Evolutionary conservation across 2,797 vertebrate genomes (phyloP), one percentile per base, ranked within the genome.

Genomic region (Pseudomugil tenellus): DNA sequence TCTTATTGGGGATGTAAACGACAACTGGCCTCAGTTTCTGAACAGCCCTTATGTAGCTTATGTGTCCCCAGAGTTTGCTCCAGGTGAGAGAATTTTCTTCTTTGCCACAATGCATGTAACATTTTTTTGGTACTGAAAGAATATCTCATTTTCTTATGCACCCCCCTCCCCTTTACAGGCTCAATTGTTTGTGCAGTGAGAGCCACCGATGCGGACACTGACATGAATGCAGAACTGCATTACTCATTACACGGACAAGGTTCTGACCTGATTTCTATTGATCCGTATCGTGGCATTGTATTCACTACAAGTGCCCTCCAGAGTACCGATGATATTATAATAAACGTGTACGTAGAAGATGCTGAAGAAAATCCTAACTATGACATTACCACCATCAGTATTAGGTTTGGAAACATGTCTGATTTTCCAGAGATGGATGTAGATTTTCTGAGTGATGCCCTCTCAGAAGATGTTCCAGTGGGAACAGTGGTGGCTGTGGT

Each of bases 31-130:
- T 1, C 84, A 90, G 69, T 94, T 95, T 77, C 73, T 91, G 59
- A 87, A 94, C 83, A 87, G 89, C 64, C 94, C 93, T 9, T 95
- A 93, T 76, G 91, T 94, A 68, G 92, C 93, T 23, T 90, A 94
- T 72, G 85, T 94, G 53, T 89, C 92, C 48, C 57, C 57, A 11
- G 71, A 87, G 34, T 58, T 91, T 63, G 46, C 63, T 51, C 80
- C 91, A 90, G 94, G 94, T 92, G 26, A 84, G 69, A 34, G 32
- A 17, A 70, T 70, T 70, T 31, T 60, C 37, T 29, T 51, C 1
- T 7, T 23, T 11, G 34, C 60, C 2, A 66, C 21, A 70, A 13
- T 2, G 0, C 37, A 23, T n/a, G 52, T 70, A 39, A 43, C 31
- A 67, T 11, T 16, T n/a, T 10, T 3, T 3, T 26, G 13, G 3